Conservation (phyloP, 1,140 invertebrate species). For the Rhyacophila brunnea region DNA sequence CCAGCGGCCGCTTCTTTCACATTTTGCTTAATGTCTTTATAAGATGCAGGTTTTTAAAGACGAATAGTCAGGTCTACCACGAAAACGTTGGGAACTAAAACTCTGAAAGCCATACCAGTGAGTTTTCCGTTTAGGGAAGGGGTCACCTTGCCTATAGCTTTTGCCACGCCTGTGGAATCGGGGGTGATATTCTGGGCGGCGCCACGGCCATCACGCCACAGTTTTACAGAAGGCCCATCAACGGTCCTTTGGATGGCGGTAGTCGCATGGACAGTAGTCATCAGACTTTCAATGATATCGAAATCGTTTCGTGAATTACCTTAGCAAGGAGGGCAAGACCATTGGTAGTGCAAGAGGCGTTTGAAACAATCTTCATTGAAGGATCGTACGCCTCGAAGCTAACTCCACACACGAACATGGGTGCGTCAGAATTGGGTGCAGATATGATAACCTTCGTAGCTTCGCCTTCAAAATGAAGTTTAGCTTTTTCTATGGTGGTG, state of each 20-base stretch:
- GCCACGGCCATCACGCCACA: slow-evolving; percentile 96
- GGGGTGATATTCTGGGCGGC: slow-evolving; percentile 98
- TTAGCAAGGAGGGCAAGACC: slow-evolving; percentile 98
- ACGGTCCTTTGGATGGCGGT: slow-evolving; percentile 98
- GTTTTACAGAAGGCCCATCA: slow-evolving; percentile 91
- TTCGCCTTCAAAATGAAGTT: slow-evolving; percentile 80
- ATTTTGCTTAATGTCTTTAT: slow-evolving; percentile 88
- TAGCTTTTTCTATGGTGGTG: slow-evolving; percentile 91
- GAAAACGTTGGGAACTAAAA: slow-evolving; percentile 93
- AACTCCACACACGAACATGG: slow-evolving; percentile 98
- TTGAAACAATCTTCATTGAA: slow-evolving; percentile 83
- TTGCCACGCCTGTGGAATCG: slow-evolving; percentile 95
- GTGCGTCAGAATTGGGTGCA: slow-evolving; percentile 95
- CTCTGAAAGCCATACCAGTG: slow-evolving; percentile 98
- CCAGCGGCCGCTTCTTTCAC: slow-evolving; percentile 84
- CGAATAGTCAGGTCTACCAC: slow-evolving; percentile 95
- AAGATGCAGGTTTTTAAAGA: slow-evolving; percentile 69
- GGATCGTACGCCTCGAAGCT: slow-evolving; percentile 88
- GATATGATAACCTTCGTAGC: slow-evolving; percentile 98
- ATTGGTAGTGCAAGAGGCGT: slow-evolving; percentile 99
- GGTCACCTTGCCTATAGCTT: slow-evolving; percentile 97
- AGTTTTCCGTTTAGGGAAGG: slow-evolving; percentile 89
- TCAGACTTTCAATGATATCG: slow-evolving; percentile 92
- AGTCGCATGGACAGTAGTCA: slow-evolving; percentile 98
- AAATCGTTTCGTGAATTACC: slow-evolving; percentile 95